These are phyloP conservation scores for Silurus glanis DNA, from an alignment of 2,113 vertebrate genomes.

Conservation along the genomic window DNA sequence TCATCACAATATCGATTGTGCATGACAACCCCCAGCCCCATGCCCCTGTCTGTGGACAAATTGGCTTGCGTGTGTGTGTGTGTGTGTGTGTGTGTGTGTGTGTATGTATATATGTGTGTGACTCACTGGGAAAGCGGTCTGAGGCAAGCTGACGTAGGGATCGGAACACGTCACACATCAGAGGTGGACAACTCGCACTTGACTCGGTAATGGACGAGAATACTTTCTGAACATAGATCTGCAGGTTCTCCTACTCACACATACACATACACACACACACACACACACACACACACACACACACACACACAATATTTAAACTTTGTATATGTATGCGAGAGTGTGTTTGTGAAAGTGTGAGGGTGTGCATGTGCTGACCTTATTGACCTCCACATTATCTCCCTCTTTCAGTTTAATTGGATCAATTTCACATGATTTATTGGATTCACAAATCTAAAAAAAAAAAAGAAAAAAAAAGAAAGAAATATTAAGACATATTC, in stretches of 20 bases:
- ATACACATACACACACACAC: constrained; percentile 7
- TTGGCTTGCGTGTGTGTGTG: background rate
- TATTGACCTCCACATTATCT: constrained; percentile 91
- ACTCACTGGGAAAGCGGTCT: constrained; percentile 90
- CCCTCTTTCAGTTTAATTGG: constrained; percentile 92
- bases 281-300: background rate
- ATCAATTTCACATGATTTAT: constrained; percentile 96
- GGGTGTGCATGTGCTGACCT: constrained; percentile 67
- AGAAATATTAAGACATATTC: background rate
- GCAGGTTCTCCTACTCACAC: constrained; percentile 87
- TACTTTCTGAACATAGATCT: constrained; percentile 93
- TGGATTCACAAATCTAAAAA: constrained; percentile 88
- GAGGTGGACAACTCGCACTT: constrained; percentile 93
- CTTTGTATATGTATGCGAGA: background rate
- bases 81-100: background rate
- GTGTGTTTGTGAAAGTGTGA: background rate
- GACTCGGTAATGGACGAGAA: constrained; percentile 91
- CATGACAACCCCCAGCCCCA: no score
- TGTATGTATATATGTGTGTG: background rate
- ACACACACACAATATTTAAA: background rate
- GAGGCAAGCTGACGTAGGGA: constrained; percentile 89
- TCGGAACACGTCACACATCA: constrained; percentile 96
- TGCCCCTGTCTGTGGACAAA: no score
- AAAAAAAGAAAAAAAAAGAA: background rate
- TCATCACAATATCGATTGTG: background rate